phyloP scores from a whole-genome alignment of 1,140 invertebrate genomes.

The Drosophila subpulchrella region DNA sequence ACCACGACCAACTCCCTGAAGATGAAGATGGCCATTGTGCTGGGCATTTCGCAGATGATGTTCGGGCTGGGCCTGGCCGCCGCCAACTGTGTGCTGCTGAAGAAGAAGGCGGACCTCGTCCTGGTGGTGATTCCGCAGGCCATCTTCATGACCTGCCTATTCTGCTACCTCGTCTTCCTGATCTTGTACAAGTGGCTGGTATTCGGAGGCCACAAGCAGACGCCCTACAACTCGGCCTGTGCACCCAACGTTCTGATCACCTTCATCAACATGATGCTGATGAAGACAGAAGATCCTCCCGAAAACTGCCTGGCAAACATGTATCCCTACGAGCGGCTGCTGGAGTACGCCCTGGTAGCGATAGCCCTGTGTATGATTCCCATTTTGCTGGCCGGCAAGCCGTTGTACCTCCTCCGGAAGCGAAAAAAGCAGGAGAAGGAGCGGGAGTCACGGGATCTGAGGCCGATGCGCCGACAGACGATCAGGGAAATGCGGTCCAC shows the following conservation, averaged over 20 bases:
- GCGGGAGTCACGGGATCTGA: not conserved
- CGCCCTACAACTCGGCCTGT: slow-evolving; percentile 85
- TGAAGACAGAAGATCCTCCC: slow-evolving; percentile 57
- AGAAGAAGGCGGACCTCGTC: slow-evolving; percentile 91
- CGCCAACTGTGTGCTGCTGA: slow-evolving; percentile 95
- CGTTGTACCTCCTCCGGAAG: slow-evolving; percentile 86
- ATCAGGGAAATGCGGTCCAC: slow-evolving; percentile 52
- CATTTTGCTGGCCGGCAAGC: slow-evolving; percentile 93
- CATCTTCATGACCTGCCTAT: slow-evolving; percentile 94
- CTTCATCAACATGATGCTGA: slow-evolving; percentile 93
- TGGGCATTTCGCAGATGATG: slow-evolving; percentile 98
- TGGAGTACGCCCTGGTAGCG: slow-evolving; percentile 89
- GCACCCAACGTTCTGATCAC: slow-evolving; percentile 91
- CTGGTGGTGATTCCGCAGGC: slow-evolving; percentile 97
- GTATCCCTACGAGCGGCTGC: slow-evolving; percentile 86
- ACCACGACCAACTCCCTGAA: slow-evolving; percentile 98
- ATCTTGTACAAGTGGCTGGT: slow-evolving; percentile 96
- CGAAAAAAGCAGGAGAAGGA: slow-evolving; percentile 8
- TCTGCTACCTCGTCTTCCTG: slow-evolving; percentile 96
- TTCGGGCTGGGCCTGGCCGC: slow-evolving; percentile 96
- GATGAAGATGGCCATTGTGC: slow-evolving; percentile 99
- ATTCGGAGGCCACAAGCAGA: slow-evolving; percentile 96
- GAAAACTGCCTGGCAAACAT: slow-evolving; percentile 86
- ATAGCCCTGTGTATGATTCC: slow-evolving; percentile 91
- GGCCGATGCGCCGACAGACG: slow-evolving; percentile 28